These are phyloP conservation scores for Drosophila mayaguana DNA, from an alignment of 2,888 invertebrate species.

Conservation along the genomic window DNA sequence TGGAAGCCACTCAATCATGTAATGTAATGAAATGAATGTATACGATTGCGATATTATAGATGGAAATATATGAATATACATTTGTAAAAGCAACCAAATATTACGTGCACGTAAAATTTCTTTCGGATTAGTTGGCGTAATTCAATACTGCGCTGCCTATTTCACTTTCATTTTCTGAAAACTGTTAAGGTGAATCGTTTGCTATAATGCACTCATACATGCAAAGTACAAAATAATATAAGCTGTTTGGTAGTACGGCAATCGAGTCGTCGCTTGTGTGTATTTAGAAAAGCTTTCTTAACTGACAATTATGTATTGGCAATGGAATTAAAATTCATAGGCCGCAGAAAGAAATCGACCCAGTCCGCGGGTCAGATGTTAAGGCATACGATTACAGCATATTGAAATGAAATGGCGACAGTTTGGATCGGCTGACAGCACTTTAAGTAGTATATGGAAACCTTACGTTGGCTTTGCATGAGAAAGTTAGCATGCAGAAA, in stretches of 20 bases:
- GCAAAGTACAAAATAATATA: not conserved
- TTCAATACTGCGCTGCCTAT: conserved; percentile 21
- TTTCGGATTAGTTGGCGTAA: conserved; percentile 10
- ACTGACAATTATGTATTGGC: not conserved
- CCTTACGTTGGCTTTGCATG: conserved; percentile 10
- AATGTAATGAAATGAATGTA: not conserved
- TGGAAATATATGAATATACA: conserved; percentile 14
- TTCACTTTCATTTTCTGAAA: conserved; percentile 50
- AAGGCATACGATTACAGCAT: conserved; percentile 28
- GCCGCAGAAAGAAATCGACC: conserved; percentile 22
- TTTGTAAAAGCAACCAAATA: conserved; percentile 18
- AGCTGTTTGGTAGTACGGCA: not conserved
- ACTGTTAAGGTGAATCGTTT: conserved; percentile 11
- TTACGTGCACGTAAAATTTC: conserved; percentile 43
- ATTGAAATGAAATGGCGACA: not conserved
- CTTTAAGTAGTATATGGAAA: not conserved
- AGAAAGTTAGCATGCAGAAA: conserved; percentile 4
- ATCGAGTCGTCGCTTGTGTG: not conserved
- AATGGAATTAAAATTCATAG: conserved; percentile 22
- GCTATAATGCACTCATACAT: conserved; percentile 5
- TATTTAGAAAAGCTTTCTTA: conserved; percentile 6
- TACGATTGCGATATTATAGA: not conserved
- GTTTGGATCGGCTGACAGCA: conserved; percentile 2
- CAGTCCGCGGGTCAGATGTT: conserved; percentile 7
- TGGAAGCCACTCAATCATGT: not conserved